Evolutionary conservation across 2,113 vertebrate species (phyloP).

Genomic region (Callionymus lyra): DNA sequence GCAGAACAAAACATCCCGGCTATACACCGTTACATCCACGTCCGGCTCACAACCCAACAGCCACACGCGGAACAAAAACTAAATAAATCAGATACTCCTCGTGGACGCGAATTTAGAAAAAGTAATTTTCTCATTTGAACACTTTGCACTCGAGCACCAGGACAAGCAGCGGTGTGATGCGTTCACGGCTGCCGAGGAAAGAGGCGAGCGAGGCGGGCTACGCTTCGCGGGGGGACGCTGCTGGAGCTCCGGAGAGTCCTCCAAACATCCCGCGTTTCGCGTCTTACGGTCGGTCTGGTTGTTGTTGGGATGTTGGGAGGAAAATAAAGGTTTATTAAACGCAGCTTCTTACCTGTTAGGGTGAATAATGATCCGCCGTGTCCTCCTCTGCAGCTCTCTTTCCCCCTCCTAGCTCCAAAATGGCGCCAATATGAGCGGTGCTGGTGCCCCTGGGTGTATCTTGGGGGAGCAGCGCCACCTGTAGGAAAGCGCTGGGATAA

Average conservation of each 20-base stretch:
- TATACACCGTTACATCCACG: slow-evolving; percentile 6
- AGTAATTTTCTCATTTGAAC: slow-evolving; percentile 14
- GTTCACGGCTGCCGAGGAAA: slow-evolving; percentile 41
- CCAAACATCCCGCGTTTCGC: not conserved
- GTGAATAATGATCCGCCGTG: slow-evolving; percentile 67
- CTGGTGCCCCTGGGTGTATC: slow-evolving; percentile 50
- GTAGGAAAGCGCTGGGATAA: slow-evolving; percentile 15
- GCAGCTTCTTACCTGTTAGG: slow-evolving; percentile 58
- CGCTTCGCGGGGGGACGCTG: slow-evolving; percentile 29
- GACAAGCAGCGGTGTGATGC: slow-evolving; percentile 31
- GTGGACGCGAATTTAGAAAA: no score
- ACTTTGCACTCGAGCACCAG: slow-evolving; percentile 28
- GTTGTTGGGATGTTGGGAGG: not conserved
- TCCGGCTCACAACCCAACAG: accelerated
- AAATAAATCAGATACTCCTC: no score
- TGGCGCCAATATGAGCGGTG: slow-evolving; percentile 91
- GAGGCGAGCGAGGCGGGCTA: slow-evolving; percentile 44
- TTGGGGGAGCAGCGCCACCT: slow-evolving; percentile 69
- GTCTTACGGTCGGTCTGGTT: not conserved
- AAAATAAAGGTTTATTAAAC: not conserved
- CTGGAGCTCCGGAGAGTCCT: slow-evolving; percentile 27
- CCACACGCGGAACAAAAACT: no score
- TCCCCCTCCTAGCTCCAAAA: slow-evolving; percentile 90
- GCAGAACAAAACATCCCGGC: slow-evolving; percentile 33
- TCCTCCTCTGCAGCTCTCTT: slow-evolving; percentile 74